A percentile compares a stretch with the other conserved stretches of the same genome.
Conservation (phyloP, 2,797 vertebrate species). For the Protosalanx chinensis region DNA sequence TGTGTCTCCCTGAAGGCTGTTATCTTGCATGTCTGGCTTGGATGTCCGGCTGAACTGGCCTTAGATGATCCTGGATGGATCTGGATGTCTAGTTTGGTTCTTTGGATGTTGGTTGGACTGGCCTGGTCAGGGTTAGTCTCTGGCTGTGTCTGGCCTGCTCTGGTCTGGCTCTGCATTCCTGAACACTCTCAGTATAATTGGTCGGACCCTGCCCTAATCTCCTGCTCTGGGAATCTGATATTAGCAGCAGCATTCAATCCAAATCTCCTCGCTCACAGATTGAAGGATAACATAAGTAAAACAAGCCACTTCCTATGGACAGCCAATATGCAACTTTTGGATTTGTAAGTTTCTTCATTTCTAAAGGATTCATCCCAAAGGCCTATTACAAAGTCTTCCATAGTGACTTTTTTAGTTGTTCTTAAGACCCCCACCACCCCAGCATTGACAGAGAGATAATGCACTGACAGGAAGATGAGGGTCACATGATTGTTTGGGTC, state of each 20-base stretch:
- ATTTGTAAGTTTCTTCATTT: slow-evolving; percentile 11
- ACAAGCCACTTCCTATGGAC: no score
- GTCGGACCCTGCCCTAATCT: slow-evolving; percentile 80
- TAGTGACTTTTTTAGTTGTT: background rate
- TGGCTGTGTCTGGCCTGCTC: slow-evolving; percentile 37
- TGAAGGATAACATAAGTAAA: slow-evolving; percentile 51
- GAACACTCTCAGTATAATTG: slow-evolving; percentile 81
- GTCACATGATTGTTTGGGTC: slow-evolving; percentile 39
- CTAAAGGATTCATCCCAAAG: background rate
- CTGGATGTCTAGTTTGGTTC: no score
- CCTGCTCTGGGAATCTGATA: slow-evolving; percentile 81
- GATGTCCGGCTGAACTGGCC: slow-evolving; percentile 34
- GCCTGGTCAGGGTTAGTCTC: no score
- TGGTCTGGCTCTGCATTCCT: slow-evolving; percentile 77
- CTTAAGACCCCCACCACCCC: background rate
- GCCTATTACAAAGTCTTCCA: background rate
- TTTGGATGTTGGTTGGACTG: no score
- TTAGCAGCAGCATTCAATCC: slow-evolving; percentile 75
- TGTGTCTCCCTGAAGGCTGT: slow-evolving; percentile 30
- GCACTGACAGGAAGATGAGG: slow-evolving; percentile 20
- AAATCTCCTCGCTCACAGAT: slow-evolving; percentile 66
- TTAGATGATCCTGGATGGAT: no score
- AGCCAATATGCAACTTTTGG: slow-evolving; percentile 58
- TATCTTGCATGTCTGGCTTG: slow-evolving; percentile 16
- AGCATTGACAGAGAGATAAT: slow-evolving; percentile 23